Base-by-base conservation (phyloP, 2,797 vertebrate species). In the Trachops cirrhosus region DNA sequence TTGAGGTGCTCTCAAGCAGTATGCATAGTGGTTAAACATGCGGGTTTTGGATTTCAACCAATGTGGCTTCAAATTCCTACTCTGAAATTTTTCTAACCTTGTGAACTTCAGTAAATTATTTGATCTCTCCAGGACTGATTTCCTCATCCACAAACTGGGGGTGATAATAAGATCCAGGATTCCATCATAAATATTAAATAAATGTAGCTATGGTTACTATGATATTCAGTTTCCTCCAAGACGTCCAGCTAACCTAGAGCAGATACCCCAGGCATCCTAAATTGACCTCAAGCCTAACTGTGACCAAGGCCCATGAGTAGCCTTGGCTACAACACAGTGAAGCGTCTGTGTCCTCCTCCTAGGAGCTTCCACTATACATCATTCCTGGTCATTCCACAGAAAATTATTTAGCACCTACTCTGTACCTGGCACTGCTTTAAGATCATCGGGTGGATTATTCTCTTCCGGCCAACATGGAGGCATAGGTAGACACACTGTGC, bases 31-130 rank as follows among this genome's bases (percentile, higher is more conserved):
- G 5, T 88, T 83, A 71, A 46, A 48, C 62, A 22, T 85, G 50
- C 9, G 21, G 21, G 41, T 74, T 87, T 93, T 80, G 74, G 48
- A n/a, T 94, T 90, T 93, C 73, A 46, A 57, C 77, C 50, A 74
- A 3, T 18, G 3, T 57, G 41, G 44, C 21, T 54, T 86, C 52
- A 85, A 34, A 93, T 89, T 89, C 57, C 46, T 82, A 50, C 67
- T 88, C 86, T 75, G 32, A 87, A 92, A 54, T 74, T 80, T 93
- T 93, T 92, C 73, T 85, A 41, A 85, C 64, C 75, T 93, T 70
- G n/a, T 44, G 32, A 86, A 54, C 46, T 29, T 46, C 5, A 71
- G 24, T 79, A 22, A 74, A 73, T 83, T 80, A n/a, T 75, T 89
- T 89, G 32, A 94, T 54, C 26, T 90, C 44, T 70, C 44, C 37